Evolutionary conservation across 1,140 invertebrate species (phyloP).

Genomic region (Drosophila novamexicana): DNA sequence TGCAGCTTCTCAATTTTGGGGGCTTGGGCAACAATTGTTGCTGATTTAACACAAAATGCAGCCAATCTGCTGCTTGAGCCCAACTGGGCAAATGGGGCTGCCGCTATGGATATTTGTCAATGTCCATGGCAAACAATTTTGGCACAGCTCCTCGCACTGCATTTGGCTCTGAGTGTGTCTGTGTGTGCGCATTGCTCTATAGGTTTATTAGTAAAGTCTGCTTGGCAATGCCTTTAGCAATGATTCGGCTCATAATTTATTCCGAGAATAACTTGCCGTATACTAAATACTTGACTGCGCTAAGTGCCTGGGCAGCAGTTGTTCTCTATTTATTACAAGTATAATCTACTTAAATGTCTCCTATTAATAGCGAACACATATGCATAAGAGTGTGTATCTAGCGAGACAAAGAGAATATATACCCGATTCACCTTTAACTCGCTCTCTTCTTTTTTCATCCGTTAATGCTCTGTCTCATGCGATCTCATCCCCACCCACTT

Average conservation of each 20-base stretch:
- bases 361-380: not conserved
- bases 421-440: too few relatives aligned
- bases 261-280: conserved; percentile 13
- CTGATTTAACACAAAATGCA: conserved; percentile 78
- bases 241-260: conserved; percentile 46
- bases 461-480: too few relatives aligned
- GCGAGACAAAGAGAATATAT: too few relatives aligned
- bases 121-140: conserved; percentile 42
- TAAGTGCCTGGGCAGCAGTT: conserved; percentile 14
- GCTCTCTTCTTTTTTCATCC: too few relatives aligned
- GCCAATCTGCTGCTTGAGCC: conserved; percentile 52
- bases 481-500: too few relatives aligned
- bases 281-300: conserved; percentile 22
- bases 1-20: conserved; percentile 25
- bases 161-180: not conserved
- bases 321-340: conserved; percentile 1
- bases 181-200: conserved; percentile 21
- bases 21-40: conserved; percentile 73
- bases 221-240: conserved; percentile 29
- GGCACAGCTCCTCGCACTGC: conserved; percentile 14
- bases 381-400: not conserved
- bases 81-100: conserved; percentile 8
- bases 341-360: not conserved
- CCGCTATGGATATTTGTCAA: conserved; percentile 46
- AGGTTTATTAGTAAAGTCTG: conserved; percentile 41